Evolutionary conservation across 2,888 invertebrate genomes (phyloP).

Genomic region (Argynnis bischoffii): DNA sequence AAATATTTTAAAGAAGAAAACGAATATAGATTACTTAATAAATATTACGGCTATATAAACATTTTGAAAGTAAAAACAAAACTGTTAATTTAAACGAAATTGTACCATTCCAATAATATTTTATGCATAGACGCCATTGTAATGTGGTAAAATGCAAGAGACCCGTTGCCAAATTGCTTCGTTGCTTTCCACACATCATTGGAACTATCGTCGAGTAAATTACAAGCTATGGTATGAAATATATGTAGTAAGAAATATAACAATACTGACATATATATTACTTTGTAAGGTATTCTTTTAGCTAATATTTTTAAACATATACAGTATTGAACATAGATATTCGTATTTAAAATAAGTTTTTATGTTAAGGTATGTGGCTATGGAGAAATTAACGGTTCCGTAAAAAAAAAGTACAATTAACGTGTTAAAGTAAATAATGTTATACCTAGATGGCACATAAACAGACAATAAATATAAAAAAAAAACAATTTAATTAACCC

Average conservation of each 20-base stretch:
- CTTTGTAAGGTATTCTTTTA: too few species aligned
- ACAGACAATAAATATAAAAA: slow-evolving; percentile 27
- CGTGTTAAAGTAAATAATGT: background rate
- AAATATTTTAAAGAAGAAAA: too few species aligned
- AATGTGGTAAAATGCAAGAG: slow-evolving; percentile 56
- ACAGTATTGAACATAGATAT: too few species aligned
- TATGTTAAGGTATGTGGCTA: too few species aligned
- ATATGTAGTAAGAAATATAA: background rate
- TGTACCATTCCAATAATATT: slow-evolving; percentile 54
- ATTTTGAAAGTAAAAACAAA: slow-evolving; percentile 10
- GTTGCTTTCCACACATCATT: slow-evolving; percentile 75
- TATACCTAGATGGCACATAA: slow-evolving; percentile 25
- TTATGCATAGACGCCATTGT: slow-evolving; percentile 54
- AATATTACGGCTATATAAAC: background rate
- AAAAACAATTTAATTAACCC: slow-evolving; percentile 5
- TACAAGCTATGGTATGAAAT: slow-evolving; percentile 19
- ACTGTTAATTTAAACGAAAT: slow-evolving; percentile 24
- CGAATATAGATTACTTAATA: too few species aligned
- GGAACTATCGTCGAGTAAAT: slow-evolving; percentile 51
- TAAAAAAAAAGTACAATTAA: too few species aligned
- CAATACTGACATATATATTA: too few species aligned
- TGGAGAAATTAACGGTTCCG: too few species aligned
- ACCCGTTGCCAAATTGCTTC: slow-evolving; percentile 76
- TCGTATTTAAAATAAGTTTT: too few species aligned
- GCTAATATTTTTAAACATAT: too few species aligned